Percentiles rank a stretch among this genome's conserved stretches.
Evolutionary conservation across 30 jellyfish, hydroid and myxozoan species (phyloP).

Genomic region (Rhopilema esculentum): DNA sequence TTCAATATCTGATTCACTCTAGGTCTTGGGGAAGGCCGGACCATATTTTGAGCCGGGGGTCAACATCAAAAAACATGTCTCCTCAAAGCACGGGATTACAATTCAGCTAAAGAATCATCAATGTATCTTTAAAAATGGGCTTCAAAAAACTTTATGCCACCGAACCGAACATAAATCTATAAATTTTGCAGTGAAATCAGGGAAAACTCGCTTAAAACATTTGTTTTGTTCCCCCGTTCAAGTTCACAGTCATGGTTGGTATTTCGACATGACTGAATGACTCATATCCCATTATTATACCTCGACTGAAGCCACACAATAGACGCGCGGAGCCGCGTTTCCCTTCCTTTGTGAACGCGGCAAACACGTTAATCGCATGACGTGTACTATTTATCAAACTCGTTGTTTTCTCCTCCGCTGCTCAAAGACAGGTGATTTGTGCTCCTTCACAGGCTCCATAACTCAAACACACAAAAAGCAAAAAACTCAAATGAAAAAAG

Average conservation of each 20-base stretch:
- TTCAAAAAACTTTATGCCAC: too few relatives aligned
- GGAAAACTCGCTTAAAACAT: neutral
- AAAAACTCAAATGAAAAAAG: neutral
- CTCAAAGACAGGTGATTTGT: neutral
- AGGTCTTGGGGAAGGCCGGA: slow-evolving; percentile 1
- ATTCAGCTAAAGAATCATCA: too few relatives aligned
- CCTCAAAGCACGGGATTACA: neutral
- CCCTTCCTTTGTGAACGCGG: slow-evolving; percentile 57
- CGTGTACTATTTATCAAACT: slow-evolving; percentile 13
- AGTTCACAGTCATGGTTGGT: neutral
- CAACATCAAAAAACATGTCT: neutral
- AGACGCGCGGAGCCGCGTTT: slow-evolving; percentile 68
- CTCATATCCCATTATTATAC: slow-evolving; percentile 31
- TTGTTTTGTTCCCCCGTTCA: slow-evolving; percentile 16
- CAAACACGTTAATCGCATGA: slow-evolving; percentile 32
- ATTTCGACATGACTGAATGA: slow-evolving; percentile 57
- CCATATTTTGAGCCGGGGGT: slow-evolving; percentile 5
- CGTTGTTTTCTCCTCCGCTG: neutral
- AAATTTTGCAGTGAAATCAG: neutral
- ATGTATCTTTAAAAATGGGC: too few relatives aligned
- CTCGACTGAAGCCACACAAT: slow-evolving; percentile 24
- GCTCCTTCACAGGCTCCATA: slow-evolving; percentile 9
- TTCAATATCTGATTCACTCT: slow-evolving; percentile 18
- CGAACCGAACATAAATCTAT: neutral
- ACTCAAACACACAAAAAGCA: neutral